Evolutionary conservation across 2,888 invertebrate genomes (phyloP), one percentile per base, ranked within the genome.

Genomic region (Melanostoma scalare): DNA sequence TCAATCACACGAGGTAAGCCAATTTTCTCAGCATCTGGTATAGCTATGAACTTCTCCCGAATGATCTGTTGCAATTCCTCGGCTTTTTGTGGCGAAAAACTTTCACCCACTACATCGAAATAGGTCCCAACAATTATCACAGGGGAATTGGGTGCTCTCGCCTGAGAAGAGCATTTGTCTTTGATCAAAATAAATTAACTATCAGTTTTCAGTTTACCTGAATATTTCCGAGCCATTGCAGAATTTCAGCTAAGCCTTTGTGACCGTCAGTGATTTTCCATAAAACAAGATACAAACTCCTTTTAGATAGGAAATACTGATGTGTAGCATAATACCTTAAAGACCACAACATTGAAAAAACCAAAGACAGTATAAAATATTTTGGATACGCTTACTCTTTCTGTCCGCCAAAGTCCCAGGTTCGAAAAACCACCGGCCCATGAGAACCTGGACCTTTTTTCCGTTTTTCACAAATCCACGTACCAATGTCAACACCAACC

Each of bases 381-480:
- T 20, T 20, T 20, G 20, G 20, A 20, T 20, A 44, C 9, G 91
- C 93, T 92, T 87, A 95, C 94, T 99, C 99, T 89, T 96, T 95
- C 92, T 99, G 99, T 0, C 99, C 99, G 3, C 99, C 99, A 91
- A 99, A 99, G 91, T 99, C 99, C 99, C 99, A 99, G 0, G 99
- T 99, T 68, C 98, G 92, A 92, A 98, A 98, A 35, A 96, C 95
- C 67, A 98, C 96, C 0, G 98, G 95, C 0, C 96, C 96, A 88
- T 95, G 94, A 1, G 94, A 93, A 0, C 94, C 94, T 44, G 94
- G 94, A 1, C 96, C 95, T 33, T 96, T 93, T 5, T 95, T 92
- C 89, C 96, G 95, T 89, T 96, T 96, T 90, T 98, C 98, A 90
- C 96, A 97, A 31, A 96, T 93, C 96, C 99, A 98, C 86, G 97